Evolutionary conservation across 2,888 invertebrate species (phyloP).

Genomic region (Tricholauxania praeusta): DNA sequence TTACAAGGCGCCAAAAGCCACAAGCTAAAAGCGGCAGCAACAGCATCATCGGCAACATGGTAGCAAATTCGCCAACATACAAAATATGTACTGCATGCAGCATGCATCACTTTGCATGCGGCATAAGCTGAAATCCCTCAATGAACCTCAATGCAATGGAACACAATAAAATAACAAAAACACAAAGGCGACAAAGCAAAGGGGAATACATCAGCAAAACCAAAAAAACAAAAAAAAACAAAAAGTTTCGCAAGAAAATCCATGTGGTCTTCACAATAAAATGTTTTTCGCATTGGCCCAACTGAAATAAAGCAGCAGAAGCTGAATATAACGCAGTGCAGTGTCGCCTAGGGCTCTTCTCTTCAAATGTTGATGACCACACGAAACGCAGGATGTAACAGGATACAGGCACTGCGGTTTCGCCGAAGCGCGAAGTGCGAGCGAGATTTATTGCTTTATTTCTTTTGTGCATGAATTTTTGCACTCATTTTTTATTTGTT

Average conservation of each 20-base stretch:
- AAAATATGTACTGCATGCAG: background rate
- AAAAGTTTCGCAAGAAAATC: conserved; percentile 5
- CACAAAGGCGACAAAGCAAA: background rate
- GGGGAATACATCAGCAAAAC: background rate
- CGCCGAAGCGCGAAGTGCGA: conserved; percentile 29
- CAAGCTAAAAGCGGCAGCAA: background rate
- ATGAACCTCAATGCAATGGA: too few species aligned
- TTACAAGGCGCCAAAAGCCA: conserved; percentile 10
- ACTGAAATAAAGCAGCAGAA: background rate
- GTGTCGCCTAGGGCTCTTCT: background rate
- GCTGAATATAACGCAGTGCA: background rate
- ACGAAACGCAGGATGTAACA: conserved; percentile 2
- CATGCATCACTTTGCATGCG: too few species aligned
- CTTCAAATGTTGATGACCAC: background rate
- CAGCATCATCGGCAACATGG: background rate
- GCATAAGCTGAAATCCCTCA: too few species aligned
- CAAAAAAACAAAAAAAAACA: background rate
- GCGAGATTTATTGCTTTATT: conserved; percentile 29
- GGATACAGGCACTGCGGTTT: conserved; percentile 22
- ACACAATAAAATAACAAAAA: background rate
- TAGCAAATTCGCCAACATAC: background rate
- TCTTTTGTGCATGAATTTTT: conserved; percentile 11
- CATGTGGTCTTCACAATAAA: conserved; percentile 11
- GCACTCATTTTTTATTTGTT: too few species aligned
- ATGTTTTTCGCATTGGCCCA: conserved; percentile 10